A percentile compares a stretch with the other conserved stretches of the same genome.
Evolutionary conservation across 53 echinoderm and acorn worm species (phyloP).

Genomic region (Stichopus horrens): DNA sequence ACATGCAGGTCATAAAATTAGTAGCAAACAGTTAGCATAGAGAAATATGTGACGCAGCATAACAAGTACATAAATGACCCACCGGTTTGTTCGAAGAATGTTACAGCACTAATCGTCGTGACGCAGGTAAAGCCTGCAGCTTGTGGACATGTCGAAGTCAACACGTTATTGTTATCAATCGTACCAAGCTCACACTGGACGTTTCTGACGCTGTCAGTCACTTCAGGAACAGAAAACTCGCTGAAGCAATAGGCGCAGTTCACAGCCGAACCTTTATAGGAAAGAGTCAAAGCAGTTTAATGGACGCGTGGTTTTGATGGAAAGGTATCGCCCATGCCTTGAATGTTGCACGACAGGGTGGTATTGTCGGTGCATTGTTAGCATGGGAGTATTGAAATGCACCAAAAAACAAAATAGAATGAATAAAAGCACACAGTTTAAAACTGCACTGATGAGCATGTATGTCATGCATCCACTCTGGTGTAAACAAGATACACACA

Average conservation of each 20-base stretch:
- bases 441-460: no score
- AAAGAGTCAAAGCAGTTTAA: not conserved
- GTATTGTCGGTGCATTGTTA: no score
- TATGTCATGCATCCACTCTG: no score
- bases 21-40: not conserved
- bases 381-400: no score
- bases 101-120: not conserved
- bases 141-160: conserved; percentile 23
- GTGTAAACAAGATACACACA: no score
- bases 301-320: not conserved
- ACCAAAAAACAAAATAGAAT: no score
- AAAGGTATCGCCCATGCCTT: not conserved
- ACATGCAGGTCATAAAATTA: no score
- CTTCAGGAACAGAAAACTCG: not conserved
- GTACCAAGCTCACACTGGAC: conserved; percentile 16
- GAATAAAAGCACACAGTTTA: no score
- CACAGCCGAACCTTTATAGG: not conserved
- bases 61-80: not conserved
- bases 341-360: no score
- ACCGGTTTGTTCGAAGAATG: not conserved
- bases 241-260: conserved; percentile 28
- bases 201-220: not conserved
- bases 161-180: conserved; percentile 2
- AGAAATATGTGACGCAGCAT: not conserved
- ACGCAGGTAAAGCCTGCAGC: conserved; percentile 10